Conservation (phyloP, 2,113 vertebrate genomes). For the Eublepharis macularius region DNA sequence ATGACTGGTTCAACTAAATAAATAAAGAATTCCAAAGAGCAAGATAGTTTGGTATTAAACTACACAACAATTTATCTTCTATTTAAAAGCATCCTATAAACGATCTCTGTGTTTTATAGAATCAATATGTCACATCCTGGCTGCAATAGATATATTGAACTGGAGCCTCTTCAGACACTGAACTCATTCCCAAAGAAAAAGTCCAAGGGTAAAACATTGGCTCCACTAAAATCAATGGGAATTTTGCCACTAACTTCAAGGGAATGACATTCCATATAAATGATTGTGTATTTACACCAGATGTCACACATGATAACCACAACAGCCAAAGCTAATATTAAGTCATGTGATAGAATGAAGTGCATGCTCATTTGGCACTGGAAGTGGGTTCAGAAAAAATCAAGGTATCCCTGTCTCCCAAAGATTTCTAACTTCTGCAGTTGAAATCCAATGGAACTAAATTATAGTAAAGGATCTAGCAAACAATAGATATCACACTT, state of each 20-base stretch:
- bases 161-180: background rate
- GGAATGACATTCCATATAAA: conserved; percentile 13
- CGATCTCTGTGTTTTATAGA: background rate
- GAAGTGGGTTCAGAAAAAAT: background rate
- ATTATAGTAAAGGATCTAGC: background rate
- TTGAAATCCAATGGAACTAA: background rate
- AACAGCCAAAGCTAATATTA: background rate
- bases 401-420: background rate
- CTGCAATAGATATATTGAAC: background rate
- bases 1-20: too few species aligned
- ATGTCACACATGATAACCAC: conserved; percentile 17
- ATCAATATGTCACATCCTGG: fast-evolving
- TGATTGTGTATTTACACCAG: conserved; percentile 12
- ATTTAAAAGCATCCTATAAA: background rate
- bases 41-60: conserved; percentile 5
- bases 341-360: conserved; percentile 8
- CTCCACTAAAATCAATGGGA: conserved; percentile 4
- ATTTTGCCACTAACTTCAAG: conserved; percentile 21
- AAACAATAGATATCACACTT: too few species aligned
- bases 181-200: background rate
- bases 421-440: background rate
- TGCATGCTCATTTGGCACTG: conserved; percentile 3
- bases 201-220: background rate
- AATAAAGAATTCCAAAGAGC: background rate
- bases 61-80: background rate